These are phyloP conservation scores for Catalaphyllia jardinei DNA, from an alignment of 64 coral and sea anemone species.

Conservation along the genomic window DNA sequence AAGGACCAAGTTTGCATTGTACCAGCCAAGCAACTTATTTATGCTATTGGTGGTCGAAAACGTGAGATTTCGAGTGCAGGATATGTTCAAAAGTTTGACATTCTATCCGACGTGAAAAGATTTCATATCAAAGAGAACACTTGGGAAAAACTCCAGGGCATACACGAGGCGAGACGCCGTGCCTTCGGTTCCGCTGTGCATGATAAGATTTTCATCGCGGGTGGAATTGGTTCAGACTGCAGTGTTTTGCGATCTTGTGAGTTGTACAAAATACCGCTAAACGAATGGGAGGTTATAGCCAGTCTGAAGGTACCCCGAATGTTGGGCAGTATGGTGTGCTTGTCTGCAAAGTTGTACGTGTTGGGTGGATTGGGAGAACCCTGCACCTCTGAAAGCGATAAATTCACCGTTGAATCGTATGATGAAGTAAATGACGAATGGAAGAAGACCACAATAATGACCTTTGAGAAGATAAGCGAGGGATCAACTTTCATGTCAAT, in stretches of 20 bases:
- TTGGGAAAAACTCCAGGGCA: constrained; percentile 38
- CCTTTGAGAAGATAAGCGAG: neutral
- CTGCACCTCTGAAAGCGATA: neutral
- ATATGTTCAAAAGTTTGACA: constrained; percentile 8
- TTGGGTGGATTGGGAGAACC: constrained; percentile 36
- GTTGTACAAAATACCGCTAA: constrained; percentile 12
- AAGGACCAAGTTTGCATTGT: constrained; percentile 38
- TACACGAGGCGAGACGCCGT: constrained; percentile 41
- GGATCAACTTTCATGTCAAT: neutral
- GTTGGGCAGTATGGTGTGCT: constrained; percentile 30
- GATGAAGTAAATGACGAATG: neutral
- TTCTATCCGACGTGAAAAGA: constrained; percentile 47
- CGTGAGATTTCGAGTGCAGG: neutral
- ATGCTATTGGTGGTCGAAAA: constrained; percentile 15
- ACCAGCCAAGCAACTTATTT: neutral
- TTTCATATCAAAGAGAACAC: constrained; percentile 37
- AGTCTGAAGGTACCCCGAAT: constrained; percentile 43
- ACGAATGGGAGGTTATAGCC: too few relatives aligned
- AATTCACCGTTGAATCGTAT: neutral
- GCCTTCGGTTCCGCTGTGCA: constrained; percentile 34
- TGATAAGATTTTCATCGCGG: constrained; percentile 53
- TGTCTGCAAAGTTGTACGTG: constrained; percentile 48
- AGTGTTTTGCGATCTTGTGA: constrained; percentile 36
- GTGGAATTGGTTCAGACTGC: constrained; percentile 22
- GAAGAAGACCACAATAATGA: neutral